These are phyloP conservation scores for Gymnocypris eckloni DNA, from an alignment of 2,797 vertebrate species.

Conservation along the genomic window DNA sequence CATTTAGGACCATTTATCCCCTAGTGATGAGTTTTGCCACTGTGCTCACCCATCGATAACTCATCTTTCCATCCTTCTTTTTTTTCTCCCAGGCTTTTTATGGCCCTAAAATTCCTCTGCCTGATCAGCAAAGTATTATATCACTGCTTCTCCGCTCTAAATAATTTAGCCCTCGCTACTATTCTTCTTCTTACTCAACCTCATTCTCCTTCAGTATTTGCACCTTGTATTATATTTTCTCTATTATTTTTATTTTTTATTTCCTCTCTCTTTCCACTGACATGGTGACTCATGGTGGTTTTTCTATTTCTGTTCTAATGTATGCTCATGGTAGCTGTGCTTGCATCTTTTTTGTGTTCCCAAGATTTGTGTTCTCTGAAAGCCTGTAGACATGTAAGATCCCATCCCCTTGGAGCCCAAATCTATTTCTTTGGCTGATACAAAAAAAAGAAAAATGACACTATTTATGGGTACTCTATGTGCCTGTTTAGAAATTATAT, in stretches of 20 bases:
- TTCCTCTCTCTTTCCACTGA: background rate
- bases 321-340: constrained; percentile 8
- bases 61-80: constrained; percentile 63
- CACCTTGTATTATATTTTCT: constrained; percentile 49
- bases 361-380: constrained; percentile 16
- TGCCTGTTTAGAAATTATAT: background rate
- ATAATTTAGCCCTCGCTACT: constrained; percentile 54
- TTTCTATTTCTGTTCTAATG: constrained; percentile 22
- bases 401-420: background rate
- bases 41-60: constrained; percentile 60
- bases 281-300: constrained; percentile 15
- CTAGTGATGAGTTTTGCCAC: constrained; percentile 64
- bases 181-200: constrained; percentile 45
- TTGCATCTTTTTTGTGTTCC: constrained; percentile 18
- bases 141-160: constrained; percentile 57
- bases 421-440: background rate
- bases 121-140: constrained; percentile 58
- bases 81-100: constrained; percentile 37
- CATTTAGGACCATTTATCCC: constrained; percentile 64
- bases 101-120: constrained; percentile 50
- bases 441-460: background rate
- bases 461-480: background rate
- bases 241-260: background rate
- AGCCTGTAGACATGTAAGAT: background rate
- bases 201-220: constrained; percentile 42